These are phyloP conservation scores for Nymphalis urticae DNA, from an alignment of 2,888 invertebrate genomes.

Conservation along the genomic window DNA sequence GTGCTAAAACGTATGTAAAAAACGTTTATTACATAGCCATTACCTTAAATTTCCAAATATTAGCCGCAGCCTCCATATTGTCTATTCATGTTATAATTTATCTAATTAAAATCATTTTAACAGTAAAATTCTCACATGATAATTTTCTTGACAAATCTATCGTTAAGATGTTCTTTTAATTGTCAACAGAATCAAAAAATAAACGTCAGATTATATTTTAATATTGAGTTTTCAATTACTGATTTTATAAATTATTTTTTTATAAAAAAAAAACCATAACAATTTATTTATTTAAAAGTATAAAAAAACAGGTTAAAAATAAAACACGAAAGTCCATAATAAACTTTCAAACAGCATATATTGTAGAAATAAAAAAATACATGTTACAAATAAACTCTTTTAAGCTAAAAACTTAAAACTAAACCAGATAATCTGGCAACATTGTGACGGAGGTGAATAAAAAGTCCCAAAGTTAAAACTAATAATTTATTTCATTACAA, in stretches of 20 bases:
- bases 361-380: slow-evolving; percentile 73
- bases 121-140: neutral
- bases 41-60: slow-evolving; percentile 11
- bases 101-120: neutral
- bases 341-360: slow-evolving; percentile 75
- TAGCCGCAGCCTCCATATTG: slow-evolving; percentile 6
- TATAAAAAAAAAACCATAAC: too few relatives aligned
- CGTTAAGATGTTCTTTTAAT: neutral
- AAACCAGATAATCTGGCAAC: slow-evolving; percentile 35
- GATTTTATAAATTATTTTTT: too few relatives aligned
- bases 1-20: too few relatives aligned
- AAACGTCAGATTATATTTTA: too few relatives aligned
- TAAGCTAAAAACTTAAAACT: slow-evolving; percentile 58
- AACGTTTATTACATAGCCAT: too few relatives aligned
- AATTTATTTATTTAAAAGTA: neutral
- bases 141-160: neutral
- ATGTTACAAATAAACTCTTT: slow-evolving; percentile 66
- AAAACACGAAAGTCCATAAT: slow-evolving; percentile 61
- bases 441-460: slow-evolving; percentile 49
- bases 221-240: too few relatives aligned
- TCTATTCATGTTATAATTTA: neutral
- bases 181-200: neutral
- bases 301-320: slow-evolving; percentile 45
- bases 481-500: slow-evolving; percentile 62
- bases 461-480: slow-evolving; percentile 49